Conservation (phyloP, 2,797 vertebrate species). For the Triplophysa bombifrons region DNA sequence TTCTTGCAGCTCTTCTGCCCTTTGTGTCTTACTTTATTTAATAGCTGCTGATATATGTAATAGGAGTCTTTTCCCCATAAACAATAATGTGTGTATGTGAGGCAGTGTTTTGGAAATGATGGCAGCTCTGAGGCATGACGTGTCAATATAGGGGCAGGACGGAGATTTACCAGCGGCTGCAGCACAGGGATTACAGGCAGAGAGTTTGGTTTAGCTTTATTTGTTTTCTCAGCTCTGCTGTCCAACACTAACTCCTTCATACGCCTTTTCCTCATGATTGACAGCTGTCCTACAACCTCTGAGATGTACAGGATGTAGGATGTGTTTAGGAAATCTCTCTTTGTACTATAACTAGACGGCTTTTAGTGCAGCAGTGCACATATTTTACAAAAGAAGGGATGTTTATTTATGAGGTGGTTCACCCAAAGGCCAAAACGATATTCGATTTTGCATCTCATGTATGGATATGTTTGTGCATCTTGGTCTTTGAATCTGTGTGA, state of each 20-base stretch:
- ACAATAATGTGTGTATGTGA: slow-evolving; percentile 66
- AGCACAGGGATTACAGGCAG: slow-evolving; percentile 30
- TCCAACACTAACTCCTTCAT: slow-evolving; percentile 46
- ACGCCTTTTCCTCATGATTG: slow-evolving; percentile 35
- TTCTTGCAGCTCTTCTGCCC: slow-evolving; percentile 15
- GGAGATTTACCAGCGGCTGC: slow-evolving; percentile 54
- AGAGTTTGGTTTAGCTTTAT: slow-evolving; percentile 43
- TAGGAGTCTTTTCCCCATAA: slow-evolving; percentile 84
- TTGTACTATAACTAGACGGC: neutral
- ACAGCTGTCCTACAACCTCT: slow-evolving; percentile 40
- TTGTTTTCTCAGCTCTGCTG: slow-evolving; percentile 44
- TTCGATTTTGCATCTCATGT: slow-evolving; percentile 1
- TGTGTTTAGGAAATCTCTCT: neutral
- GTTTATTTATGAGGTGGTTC: neutral
- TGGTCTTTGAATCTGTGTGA: slow-evolving; percentile 1
- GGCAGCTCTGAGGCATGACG: slow-evolving; percentile 79
- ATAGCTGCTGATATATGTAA: slow-evolving; percentile 86
- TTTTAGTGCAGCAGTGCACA: neutral
- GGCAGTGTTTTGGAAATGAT: slow-evolving; percentile 80
- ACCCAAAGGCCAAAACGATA: neutral
- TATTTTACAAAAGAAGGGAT: neutral
- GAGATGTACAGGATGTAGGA: slow-evolving; percentile 40
- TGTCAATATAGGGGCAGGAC: slow-evolving; percentile 79
- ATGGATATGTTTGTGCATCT: slow-evolving; percentile 16
- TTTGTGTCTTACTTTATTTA: slow-evolving; percentile 79